Base-by-base conservation (phyloP, 2,797 vertebrate genomes). In the Enteromius argenteus region DNA sequence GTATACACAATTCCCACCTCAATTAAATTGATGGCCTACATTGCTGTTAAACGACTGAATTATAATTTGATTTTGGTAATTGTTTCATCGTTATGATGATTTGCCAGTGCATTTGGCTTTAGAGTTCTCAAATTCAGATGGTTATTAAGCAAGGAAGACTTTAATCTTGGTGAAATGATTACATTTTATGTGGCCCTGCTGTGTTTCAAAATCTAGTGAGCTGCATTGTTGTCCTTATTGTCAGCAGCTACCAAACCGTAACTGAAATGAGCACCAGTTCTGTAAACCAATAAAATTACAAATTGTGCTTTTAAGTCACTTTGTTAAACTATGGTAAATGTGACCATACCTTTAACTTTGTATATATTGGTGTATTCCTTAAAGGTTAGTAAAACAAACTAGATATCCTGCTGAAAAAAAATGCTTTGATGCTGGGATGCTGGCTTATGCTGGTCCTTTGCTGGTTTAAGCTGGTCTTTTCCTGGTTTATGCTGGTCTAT, bases 1-100 rank as follows among this genome's bases (percentile, higher is more conserved):
- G 3, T 27, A 42, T 39, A 71, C 74, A 62, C 67, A 53, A 53
- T 53, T 84, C 82, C 82, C 64, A 73, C 19, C 49, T 77, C 74
- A 78, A 76, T 75, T 83, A 77, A 42, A 56, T 42, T 0, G 56
- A 44, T 44, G 64, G 64, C 73, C 60, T 68, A 76, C 13, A 62
- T 81, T 46, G 37, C 7, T 58, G 66, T 72, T 23, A 81, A 30
- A 42, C 1, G 9, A 39, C 17, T 21, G 51, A 62, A 23, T 58
- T 71, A 11, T 35, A 60, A 60, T 81, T 32, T 62, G 27, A 72
- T 81, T 60, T 64, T 44, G 7, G 35, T 44, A 30, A 39, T 74
- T 39, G 51, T 78, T 71, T 42, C 0, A 58, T 11, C 30, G 21
- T 51, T 37, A 23, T 51, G 30, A 35, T 0, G 9, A 37, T 72